Base-by-base conservation (phyloP, 2,888 invertebrate species). In the Ophion obscuratus region DNA sequence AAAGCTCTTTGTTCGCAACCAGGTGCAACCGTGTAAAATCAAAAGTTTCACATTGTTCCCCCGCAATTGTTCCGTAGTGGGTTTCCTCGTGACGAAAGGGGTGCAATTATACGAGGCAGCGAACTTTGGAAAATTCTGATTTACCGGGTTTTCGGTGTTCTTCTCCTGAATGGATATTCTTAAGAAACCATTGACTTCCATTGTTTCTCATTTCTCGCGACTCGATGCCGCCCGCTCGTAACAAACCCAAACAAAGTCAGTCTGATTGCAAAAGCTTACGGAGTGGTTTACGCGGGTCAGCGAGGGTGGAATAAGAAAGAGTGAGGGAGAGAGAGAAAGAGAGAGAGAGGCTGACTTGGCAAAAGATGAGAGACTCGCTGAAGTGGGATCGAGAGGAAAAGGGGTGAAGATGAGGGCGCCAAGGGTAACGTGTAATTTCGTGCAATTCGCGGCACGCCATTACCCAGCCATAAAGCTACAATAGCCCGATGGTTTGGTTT, bases 361-460 rank as follows among this genome's bases (percentile, higher is more conserved):
- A 27, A 27, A n/a, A 74, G 79, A 64, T 70, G 70, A 75, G 75
- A 64, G 59, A 57, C 36, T 57, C 57, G 71, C 9, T 27, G 2
- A 53, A 44, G 61, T 31, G 62, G 62, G n/a, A 36, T 61, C 24
- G 27, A 44, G 67, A 71, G 74, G 31, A 24, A 44, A 40, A 67
- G 74, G 78, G 74, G 17, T 27, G 68, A 75, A 57, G 79, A 64
- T 36, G 76, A 80, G 84, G 84, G 79, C 64, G 68, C 80, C 80
- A 80, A 53, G 84, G 83, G 74, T 79, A 88, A 87, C 88, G 75
- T 88, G 87, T 88, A 89, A 89, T 89, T 89, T 88, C 83, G 86
- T 84, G 85, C 85, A 87, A 87, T 88, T 87, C 86, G 82, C 87
- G 88, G 87, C 88, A 88, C 88, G 84, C 85, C 86, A 88, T 89